Percentiles rank a stretch among this genome's conserved stretches.
Evolutionary conservation across 2,797 vertebrate genomes (phyloP).

Genomic region (Loriculus beryllinus): DNA sequence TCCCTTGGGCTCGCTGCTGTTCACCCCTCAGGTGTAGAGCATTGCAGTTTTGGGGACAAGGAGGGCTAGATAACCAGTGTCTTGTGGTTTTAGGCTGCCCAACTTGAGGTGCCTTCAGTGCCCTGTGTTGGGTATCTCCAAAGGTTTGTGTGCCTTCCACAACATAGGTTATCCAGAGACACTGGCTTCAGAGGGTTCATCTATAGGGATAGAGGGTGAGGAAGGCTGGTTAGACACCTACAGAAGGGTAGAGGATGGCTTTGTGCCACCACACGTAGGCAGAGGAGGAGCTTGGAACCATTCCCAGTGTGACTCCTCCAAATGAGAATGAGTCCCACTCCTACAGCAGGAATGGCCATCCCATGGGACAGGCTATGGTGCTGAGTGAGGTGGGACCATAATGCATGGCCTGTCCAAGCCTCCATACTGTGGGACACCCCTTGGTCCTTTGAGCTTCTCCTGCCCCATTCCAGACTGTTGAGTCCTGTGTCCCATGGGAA

Average conservation of each 20-base stretch:
- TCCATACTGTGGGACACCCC: not conserved
- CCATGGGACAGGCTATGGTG: not conserved
- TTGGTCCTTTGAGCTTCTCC: not conserved
- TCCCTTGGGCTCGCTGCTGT: not conserved
- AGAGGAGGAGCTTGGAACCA: not conserved
- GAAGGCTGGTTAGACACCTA: not conserved
- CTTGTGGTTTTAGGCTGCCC: not conserved
- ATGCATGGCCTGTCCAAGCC: accelerated
- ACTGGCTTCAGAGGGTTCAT: not conserved
- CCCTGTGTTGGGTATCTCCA: not conserved
- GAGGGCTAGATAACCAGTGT: not conserved
- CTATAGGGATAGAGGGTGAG: not conserved
- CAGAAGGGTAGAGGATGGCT: not conserved
- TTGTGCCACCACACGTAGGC: not conserved
- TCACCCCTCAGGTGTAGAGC: not conserved
- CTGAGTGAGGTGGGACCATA: not conserved
- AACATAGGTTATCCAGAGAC: not conserved
- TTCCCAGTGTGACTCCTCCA: not conserved
- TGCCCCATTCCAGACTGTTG: not conserved
- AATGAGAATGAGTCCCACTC: accelerated
- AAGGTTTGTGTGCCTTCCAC: not conserved
- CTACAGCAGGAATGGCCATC: not conserved
- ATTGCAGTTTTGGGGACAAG: not conserved
- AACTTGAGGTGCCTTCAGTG: not conserved
- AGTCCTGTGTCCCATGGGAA: accelerated